Conservation (phyloP, 2,113 vertebrate genomes). For the Amphiprion ocellaris region DNA sequence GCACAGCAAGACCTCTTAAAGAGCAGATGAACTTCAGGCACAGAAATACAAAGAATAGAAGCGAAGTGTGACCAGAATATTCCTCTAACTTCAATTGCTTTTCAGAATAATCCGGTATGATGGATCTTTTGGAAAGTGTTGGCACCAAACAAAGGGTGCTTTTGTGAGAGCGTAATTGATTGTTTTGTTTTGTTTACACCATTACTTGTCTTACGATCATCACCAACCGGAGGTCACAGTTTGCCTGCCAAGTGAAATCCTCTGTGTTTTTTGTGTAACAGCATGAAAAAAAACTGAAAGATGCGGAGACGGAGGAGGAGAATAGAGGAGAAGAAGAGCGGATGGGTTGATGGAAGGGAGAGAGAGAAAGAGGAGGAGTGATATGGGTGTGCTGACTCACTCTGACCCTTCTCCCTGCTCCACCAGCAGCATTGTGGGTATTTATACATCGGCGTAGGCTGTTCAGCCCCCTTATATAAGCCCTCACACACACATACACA, state of each 20-base stretch:
- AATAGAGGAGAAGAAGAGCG: conserved; percentile 39
- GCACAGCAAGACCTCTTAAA: too few relatives aligned
- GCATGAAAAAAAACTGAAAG: conserved; percentile 16
- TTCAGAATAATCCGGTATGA: conserved; percentile 2
- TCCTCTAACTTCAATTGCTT: neutral
- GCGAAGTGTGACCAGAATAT: too few relatives aligned
- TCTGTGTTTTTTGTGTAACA: conserved; percentile 51
- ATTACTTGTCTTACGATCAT: conserved; percentile 23
- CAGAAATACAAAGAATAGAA: too few relatives aligned
- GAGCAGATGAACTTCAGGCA: too few relatives aligned
- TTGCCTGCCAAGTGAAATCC: conserved; percentile 65
- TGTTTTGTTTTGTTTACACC: conserved; percentile 53
- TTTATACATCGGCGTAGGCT: conserved; percentile 82
- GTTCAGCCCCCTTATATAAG: conserved; percentile 81
- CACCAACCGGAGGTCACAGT: conserved; percentile 39
- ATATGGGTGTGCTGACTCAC: conserved; percentile 80
- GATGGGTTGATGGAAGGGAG: conserved; percentile 63
- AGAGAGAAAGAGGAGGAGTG: conserved; percentile 72
- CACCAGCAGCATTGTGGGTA: conserved; percentile 78
- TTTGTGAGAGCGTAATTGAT: conserved; percentile 30
- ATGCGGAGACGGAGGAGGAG: conserved; percentile 52
- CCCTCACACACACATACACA: conserved; percentile 47
- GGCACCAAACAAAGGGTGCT: neutral
- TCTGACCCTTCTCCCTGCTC: conserved; percentile 79
- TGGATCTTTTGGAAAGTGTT: conserved; percentile 17